Evolutionary conservation across 2,113 vertebrate species (phyloP).

Genomic region (Neogobius melanostomus): DNA sequence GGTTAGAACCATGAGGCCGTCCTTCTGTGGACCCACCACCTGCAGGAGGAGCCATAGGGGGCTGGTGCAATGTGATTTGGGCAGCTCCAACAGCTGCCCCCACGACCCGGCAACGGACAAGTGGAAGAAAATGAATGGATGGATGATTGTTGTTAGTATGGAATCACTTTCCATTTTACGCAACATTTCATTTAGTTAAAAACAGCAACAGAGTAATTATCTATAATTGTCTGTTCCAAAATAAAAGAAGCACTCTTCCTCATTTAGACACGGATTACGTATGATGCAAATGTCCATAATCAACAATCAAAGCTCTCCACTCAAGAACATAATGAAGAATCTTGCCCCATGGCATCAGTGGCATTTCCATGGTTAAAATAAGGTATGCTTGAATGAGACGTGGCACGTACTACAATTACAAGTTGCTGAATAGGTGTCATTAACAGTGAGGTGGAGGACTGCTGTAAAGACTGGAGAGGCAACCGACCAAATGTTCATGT

Average conservation of each 20-base stretch:
- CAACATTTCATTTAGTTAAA: slow-evolving; percentile 21
- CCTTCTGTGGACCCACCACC: no score
- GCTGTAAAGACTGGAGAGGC: slow-evolving; percentile 42
- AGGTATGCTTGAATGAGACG: slow-evolving; percentile 1
- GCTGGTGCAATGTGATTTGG: no score
- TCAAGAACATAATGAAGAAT: slow-evolving; percentile 27
- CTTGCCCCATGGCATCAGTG: slow-evolving; percentile 22
- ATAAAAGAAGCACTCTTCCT: slow-evolving; percentile 21
- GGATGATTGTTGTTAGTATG: slow-evolving; percentile 7
- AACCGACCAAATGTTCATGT: slow-evolving; percentile 48
- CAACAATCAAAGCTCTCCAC: slow-evolving; percentile 23
- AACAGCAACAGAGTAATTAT: slow-evolving; percentile 22
- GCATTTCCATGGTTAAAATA: slow-evolving; percentile 5
- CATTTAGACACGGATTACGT: slow-evolving; percentile 15
- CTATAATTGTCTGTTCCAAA: slow-evolving; percentile 36
- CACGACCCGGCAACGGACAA: no score
- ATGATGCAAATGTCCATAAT: slow-evolving; percentile 20
- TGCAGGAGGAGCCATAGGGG: no score
- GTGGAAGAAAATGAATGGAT: no score
- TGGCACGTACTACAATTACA: neutral
- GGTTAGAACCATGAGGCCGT: no score
- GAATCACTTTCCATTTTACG: slow-evolving; percentile 4
- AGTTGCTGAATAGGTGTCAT: slow-evolving; percentile 9
- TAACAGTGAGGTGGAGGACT: slow-evolving; percentile 15
- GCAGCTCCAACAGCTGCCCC: no score